Conservation (phyloP, 2,113 vertebrate species). For the Naja naja region DNA sequence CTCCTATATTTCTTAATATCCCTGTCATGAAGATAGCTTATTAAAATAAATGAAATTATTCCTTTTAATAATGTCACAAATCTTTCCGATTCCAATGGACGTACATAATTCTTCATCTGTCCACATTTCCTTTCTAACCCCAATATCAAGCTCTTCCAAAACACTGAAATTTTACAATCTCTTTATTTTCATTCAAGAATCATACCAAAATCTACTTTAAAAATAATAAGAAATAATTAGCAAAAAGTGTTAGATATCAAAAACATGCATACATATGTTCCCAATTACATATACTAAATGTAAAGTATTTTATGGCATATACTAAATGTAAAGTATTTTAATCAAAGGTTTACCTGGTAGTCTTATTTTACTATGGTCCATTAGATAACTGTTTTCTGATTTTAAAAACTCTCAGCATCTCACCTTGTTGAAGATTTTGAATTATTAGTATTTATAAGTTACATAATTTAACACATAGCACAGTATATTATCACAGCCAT, state of each 20-base stretch:
- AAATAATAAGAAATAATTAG: neutral
- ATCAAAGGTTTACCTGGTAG: neutral
- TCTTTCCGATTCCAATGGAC: neutral
- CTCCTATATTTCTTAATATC: neutral
- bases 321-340: neutral
- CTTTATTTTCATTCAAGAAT: neutral
- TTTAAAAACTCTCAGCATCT: neutral
- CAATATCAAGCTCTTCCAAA: neutral
- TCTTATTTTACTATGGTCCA: slow-evolving; percentile 16
- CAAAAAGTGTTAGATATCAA: neutral
- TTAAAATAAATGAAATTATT: neutral
- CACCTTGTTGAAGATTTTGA: neutral
- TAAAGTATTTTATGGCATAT: neutral
- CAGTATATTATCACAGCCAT: neutral
- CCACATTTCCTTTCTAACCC: neutral
- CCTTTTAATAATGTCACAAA: neutral
- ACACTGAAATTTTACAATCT: neutral
- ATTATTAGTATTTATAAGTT: neutral
- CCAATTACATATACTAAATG: neutral
- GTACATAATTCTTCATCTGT: neutral
- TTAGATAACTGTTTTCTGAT: slow-evolving; percentile 14
- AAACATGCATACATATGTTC: neutral
- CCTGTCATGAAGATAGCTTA: neutral
- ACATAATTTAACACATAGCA: neutral
- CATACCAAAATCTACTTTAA: neutral